phyloP scores from a whole-genome alignment of 2,888 invertebrate genomes.

The Patella depressa region DNA sequence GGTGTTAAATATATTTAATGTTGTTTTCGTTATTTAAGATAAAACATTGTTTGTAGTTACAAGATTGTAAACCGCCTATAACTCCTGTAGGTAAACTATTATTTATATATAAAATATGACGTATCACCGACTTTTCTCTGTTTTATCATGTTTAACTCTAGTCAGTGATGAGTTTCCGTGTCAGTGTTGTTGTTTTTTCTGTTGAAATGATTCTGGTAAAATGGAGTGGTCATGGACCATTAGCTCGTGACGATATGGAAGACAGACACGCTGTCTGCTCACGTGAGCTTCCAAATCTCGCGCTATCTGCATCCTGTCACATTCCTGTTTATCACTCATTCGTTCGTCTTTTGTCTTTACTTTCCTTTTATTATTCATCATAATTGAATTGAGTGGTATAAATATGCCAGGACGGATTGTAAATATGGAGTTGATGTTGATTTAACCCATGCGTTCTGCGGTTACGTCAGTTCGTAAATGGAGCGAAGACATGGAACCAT shows the following conservation, averaged over 20 bases:
- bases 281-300: slow-evolving; percentile 2
- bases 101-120: too few species aligned
- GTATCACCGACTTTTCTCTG: not conserved
- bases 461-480: slow-evolving; percentile 1
- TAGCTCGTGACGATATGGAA: slow-evolving; percentile 3
- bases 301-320: slow-evolving; percentile 9
- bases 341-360: slow-evolving; percentile 4
- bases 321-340: slow-evolving; percentile 10
- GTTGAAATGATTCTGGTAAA: slow-evolving; percentile 4
- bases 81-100: too few species aligned
- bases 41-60: too few species aligned
- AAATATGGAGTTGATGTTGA: not conserved
- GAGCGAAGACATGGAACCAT: not conserved
- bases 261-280: slow-evolving; percentile 9
- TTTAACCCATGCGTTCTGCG: not conserved
- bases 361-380: slow-evolving; percentile 7
- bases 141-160: not conserved
- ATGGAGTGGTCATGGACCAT: slow-evolving; percentile 5
- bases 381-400: slow-evolving; percentile 10
- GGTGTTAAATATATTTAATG: too few species aligned
- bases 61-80: too few species aligned
- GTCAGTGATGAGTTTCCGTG: not conserved
- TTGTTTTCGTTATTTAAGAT: too few species aligned
- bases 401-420: slow-evolving; percentile 3
- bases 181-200: slow-evolving; percentile 7